Conservation (phyloP, 2,113 vertebrate genomes). For the Salvator merianae region DNA sequence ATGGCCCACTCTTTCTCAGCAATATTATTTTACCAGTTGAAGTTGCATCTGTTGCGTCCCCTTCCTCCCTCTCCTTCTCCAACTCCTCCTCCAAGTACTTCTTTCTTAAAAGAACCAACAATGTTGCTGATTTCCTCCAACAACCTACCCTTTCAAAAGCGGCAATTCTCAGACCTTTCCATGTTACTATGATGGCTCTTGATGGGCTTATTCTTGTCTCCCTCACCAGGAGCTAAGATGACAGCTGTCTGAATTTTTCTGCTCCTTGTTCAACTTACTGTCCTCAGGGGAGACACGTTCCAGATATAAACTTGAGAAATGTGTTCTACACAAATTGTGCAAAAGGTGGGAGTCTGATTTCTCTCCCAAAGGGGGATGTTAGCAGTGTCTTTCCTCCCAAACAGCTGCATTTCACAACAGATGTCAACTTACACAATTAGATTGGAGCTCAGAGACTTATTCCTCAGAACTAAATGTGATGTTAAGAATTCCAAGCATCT, state of each 20-base stretch:
- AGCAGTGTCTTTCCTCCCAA: background rate
- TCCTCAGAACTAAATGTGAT: conserved; percentile 26
- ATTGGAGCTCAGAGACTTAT: rapidly evolving
- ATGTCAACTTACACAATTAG: background rate
- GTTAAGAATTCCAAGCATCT: conserved; percentile 17
- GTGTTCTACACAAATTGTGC: background rate
- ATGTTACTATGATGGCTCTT: background rate
- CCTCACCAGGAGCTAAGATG: conserved; percentile 20
- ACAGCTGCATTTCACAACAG: rapidly evolving
- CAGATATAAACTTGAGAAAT: conserved; percentile 18
- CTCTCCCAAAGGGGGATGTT: background rate
- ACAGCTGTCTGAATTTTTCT: conserved; percentile 36
- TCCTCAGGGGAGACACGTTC: background rate
- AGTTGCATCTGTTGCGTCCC: background rate
- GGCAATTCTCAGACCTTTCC: background rate
- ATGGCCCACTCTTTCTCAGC: background rate
- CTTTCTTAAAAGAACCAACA: background rate
- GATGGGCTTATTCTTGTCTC: conserved; percentile 15
- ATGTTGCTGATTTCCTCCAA: background rate
- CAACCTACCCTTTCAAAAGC: conserved; percentile 1
- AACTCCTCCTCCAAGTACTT: too few relatives aligned
- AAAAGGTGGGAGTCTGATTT: rapidly evolving
- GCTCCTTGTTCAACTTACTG: background rate
- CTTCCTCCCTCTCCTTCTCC: too few relatives aligned
- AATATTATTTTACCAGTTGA: background rate